Evolutionary conservation across 2,797 vertebrate genomes (phyloP).

Genomic region (Falco naumanni): DNA sequence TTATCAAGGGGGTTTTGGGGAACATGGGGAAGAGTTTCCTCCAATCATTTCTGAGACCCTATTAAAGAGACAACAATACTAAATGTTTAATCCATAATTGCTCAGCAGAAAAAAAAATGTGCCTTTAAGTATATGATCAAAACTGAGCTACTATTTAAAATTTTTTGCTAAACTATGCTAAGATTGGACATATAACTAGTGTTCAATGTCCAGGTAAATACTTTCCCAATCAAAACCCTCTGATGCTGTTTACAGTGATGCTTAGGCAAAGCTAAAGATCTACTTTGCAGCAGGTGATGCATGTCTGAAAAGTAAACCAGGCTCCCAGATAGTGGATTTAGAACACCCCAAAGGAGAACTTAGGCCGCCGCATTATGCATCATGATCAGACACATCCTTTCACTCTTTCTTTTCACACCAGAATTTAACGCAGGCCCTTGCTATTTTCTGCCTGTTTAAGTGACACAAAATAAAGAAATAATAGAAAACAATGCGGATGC

Average conservation of each 20-base stretch:
- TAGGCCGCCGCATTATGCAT: background rate
- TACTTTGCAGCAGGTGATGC: background rate
- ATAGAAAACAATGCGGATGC: background rate
- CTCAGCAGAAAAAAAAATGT: background rate
- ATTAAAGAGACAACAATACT: background rate
- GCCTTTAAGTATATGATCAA: background rate
- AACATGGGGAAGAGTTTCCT: background rate
- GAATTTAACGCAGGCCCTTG: background rate
- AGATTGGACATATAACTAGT: background rate
- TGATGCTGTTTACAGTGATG: background rate
- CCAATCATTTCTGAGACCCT: background rate
- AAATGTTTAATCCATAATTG: background rate
- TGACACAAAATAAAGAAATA: slow-evolving; percentile 1
- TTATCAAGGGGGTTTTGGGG: background rate
- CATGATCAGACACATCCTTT: background rate
- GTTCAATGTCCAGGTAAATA: background rate
- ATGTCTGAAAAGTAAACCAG: background rate
- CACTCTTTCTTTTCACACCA: background rate
- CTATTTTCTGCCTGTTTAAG: background rate
- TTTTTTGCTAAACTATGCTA: background rate
- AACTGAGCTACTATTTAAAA: background rate
- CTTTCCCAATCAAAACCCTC: background rate
- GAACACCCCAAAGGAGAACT: background rate
- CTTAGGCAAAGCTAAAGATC: background rate
- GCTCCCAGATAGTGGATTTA: background rate